Base-by-base conservation (phyloP, 2,113 vertebrate genomes). In the Electrona antarctica region DNA sequence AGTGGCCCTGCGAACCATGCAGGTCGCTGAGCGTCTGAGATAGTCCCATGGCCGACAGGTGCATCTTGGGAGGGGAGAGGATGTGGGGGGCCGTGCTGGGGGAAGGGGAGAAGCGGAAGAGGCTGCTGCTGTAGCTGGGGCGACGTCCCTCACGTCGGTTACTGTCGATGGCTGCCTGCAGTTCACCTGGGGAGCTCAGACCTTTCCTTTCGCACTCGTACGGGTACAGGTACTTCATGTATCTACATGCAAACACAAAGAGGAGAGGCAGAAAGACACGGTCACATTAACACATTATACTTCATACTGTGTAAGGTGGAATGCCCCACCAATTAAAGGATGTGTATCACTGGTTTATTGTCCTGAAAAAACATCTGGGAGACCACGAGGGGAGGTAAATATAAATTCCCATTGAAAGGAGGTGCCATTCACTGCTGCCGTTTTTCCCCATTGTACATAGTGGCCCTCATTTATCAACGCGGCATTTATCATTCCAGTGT, bases 221-320 rank as follows among this genome's bases (percentile, higher is more conserved):
- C 4, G 97, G 96, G 5, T 99, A 99, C 7, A 99, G 92, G 86
- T 99, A 99, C 89, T 99, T 99, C 98, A 99, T 99, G 85, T 93
- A 93, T 82, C 92, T 93, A 8, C 62, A 64, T 7, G 28, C 47
- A 3, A 21, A 21, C 21, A 21, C 21, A 21, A 21, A 62, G 21
- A 47, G 48, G 1, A 62, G 61, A 87, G 4, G 78, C 9, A 29
- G 54, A 76, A 6, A 8, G 6, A 49, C 11, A 11, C 13, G 54
- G 21, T 21, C 21, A 21, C 21, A 21, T 21, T 21, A 21, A 1
- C 21, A 21, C 21, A 21, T 21, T 21, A 21, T 21, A 21, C 21
- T 21, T 21, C 2, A 21, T 21, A 21, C 21, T 21, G 21, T 21
- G 21, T 21, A 21, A 48, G 1, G 47, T 48, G 47, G 8, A 48